Percentiles rank a stretch among this genome's conserved stretches.
Conservation (phyloP, 1,140 invertebrate species). For the Dendrolimus kikuchii region DNA sequence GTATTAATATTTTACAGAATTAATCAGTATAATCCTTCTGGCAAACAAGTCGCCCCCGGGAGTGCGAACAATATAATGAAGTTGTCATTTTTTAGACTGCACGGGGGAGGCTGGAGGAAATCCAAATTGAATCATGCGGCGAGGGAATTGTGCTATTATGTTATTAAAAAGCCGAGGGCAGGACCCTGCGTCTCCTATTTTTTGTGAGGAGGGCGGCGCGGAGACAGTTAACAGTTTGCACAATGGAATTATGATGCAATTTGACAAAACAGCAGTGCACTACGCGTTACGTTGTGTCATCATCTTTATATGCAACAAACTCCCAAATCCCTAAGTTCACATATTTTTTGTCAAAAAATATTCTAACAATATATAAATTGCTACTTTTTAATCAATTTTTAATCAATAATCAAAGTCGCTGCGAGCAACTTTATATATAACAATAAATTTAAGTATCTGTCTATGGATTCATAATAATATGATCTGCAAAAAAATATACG, state of each 20-base stretch:
- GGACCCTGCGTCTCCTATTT: constrained; percentile 61
- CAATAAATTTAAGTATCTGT: no score
- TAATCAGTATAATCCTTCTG: constrained; percentile 72
- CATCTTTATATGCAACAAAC: background rate
- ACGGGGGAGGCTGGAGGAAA: constrained; percentile 69
- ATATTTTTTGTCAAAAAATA: no score
- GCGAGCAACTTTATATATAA: no score
- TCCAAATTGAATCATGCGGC: constrained; percentile 75
- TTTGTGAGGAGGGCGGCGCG: constrained; percentile 53
- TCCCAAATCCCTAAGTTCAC: no score
- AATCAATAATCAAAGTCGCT: no score
- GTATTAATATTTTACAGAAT: constrained; percentile 71
- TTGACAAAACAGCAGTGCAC: constrained; percentile 48
- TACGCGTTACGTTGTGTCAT: background rate
- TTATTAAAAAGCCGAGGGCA: constrained; percentile 73
- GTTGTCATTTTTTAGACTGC: constrained; percentile 70
- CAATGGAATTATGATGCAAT: constrained; percentile 72
- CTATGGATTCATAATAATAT: no score
- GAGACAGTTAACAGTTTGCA: constrained; percentile 71
- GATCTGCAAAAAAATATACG: no score
- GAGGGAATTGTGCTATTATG: constrained; percentile 75
- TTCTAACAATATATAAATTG: no score
- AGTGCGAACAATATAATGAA: constrained; percentile 69
- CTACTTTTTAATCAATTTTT: background rate
- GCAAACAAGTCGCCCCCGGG: constrained; percentile 67